These are phyloP conservation scores for Zapornia atra DNA, from an alignment of 2,113 vertebrate species.

Conservation along the genomic window DNA sequence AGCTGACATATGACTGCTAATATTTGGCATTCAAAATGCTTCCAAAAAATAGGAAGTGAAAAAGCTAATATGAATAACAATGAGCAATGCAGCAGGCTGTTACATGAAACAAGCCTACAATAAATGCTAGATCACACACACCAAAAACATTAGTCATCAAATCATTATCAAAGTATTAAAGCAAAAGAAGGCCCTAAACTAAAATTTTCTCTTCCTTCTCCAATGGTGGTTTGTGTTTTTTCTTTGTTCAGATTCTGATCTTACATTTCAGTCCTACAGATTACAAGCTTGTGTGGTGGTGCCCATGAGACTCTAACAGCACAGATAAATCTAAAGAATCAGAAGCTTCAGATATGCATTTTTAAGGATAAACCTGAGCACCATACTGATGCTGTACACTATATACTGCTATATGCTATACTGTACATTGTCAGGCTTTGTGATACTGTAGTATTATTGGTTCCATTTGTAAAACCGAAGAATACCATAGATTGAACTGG, in stretches of 20 bases:
- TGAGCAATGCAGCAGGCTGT: conserved; percentile 8
- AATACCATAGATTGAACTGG: background rate
- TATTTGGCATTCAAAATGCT: conserved; percentile 19
- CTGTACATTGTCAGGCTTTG: background rate
- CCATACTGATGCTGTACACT: background rate
- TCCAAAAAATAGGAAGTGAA: background rate
- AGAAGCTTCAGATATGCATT: background rate
- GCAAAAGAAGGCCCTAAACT: background rate
- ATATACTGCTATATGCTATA: background rate
- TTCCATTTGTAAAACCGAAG: background rate
- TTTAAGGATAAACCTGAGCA: background rate
- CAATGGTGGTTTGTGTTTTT: background rate
- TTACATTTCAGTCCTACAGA: background rate
- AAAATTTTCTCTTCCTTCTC: background rate
- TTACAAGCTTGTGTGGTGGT: background rate
- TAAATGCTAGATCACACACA: background rate
- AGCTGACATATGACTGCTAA: conserved; percentile 12
- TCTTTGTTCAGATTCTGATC: background rate
- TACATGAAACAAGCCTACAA: background rate
- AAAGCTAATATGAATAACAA: conserved; percentile 53
- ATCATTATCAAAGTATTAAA: background rate
- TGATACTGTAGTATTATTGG: background rate
- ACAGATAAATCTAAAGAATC: background rate
- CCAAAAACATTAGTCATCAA: background rate
- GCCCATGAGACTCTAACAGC: background rate